phyloP scores from a whole-genome alignment of 2,888 invertebrate genomes.

The Steinernema carpocapsae region DNA sequence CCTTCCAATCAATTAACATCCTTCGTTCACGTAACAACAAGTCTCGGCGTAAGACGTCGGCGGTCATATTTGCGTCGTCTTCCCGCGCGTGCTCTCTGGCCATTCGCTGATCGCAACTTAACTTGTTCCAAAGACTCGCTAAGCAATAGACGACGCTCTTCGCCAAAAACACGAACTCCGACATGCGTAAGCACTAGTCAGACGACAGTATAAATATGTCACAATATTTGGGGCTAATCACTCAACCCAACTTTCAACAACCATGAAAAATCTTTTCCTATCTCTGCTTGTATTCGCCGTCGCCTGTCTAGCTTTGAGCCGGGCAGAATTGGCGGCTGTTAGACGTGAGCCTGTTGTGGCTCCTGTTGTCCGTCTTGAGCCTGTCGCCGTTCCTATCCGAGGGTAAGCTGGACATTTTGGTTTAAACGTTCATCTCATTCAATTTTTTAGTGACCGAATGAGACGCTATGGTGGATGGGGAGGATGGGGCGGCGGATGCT shows the following conservation, averaged over 20 bases:
- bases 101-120: background rate
- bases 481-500: conserved; percentile 7
- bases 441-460: background rate
- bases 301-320: background rate
- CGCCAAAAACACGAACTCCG: conserved; percentile 16
- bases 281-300: background rate
- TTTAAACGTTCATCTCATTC: background rate
- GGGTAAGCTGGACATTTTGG: background rate
- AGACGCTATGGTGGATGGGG: conserved; percentile 27
- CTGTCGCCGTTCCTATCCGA: background rate
- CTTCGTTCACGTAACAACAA: too few relatives aligned
- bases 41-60: too few relatives aligned
- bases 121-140: background rate
- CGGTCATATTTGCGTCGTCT: background rate
- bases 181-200: conserved; percentile 7
- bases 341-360: background rate
- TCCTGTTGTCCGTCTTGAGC: background rate
- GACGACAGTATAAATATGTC: conserved; percentile 19
- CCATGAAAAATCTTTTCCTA: background rate
- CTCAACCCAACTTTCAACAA: conserved; percentile 5
- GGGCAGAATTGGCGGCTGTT: background rate
- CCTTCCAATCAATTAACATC: too few relatives aligned
- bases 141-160: conserved; percentile 1
- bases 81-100: conserved; percentile 2
- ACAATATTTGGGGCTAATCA: conserved; percentile 9